Base-by-base conservation (phyloP, 2,888 invertebrate genomes). In the Cerastis rubricosa region DNA sequence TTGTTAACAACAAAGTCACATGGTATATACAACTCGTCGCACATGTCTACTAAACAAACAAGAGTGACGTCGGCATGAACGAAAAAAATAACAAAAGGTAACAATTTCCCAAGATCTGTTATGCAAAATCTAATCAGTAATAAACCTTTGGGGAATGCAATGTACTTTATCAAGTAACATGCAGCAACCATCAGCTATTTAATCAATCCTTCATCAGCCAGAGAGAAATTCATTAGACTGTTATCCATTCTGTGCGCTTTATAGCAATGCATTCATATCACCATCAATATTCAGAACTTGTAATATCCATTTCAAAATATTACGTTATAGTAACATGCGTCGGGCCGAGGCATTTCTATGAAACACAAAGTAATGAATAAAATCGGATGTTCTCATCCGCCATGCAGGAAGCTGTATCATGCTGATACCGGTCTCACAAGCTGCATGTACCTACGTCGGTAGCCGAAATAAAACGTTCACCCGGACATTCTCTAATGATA, bases 341-440 rank as follows among this genome's bases (percentile, higher is more conserved):
- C 94, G 96, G 96, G 96, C 96, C 92, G 94, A 96, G 96, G 96
- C 96, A 93, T 94, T 92, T 94, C 96, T 96, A 96, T 95, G 87
- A 94, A 95, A 95, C 95, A 96, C 91, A 94, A 95, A 95, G 92
- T 92, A 93, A 94, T 93, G 85, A 93, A 94, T 93, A 94, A 95
- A 96, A 94, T 92, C 93, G 95, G 95, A 95, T 93, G 92, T 90
- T 93, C 89, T 93, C 91, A 94, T 96, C 95, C 95, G 96, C 96
- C 96, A 96, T 96, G 96, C 96, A 96, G 94, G 92, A 96, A 96
- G 96, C 96, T 94, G 94, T 94, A 92, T 94, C 96, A 96, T 96
- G 96, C 96, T 96, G 93, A 93, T 94, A 94, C 94, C 91, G 91
- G 91, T 93, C 91, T 87, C 91, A 92, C 90, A 94, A 94, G 94